A percentile compares a stretch with the other conserved stretches of the same genome.
Conservation (phyloP, 2,888 invertebrate species). For the Barypeithes pellucidus region DNA sequence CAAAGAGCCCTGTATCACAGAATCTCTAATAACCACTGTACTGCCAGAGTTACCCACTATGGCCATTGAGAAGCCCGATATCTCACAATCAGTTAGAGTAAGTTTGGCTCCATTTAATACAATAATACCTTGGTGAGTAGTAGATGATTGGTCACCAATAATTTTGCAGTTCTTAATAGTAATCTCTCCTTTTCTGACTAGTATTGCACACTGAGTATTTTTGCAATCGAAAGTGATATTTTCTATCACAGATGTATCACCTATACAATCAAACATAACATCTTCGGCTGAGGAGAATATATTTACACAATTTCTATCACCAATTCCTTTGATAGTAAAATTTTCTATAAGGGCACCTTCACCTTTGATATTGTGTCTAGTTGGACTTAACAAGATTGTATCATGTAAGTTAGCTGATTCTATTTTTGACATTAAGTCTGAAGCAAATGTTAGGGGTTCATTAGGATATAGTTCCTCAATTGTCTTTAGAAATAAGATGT, state of each 20-base stretch:
- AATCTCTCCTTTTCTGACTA: slow-evolving; percentile 69
- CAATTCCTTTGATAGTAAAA: slow-evolving; percentile 66
- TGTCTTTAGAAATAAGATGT: slow-evolving; percentile 70
- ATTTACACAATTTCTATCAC: slow-evolving; percentile 58
- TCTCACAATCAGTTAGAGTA: slow-evolving; percentile 70
- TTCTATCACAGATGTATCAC: slow-evolving; percentile 72
- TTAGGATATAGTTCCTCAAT: slow-evolving; percentile 68
- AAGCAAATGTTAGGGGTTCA: slow-evolving; percentile 69
- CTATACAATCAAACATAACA: slow-evolving; percentile 73
- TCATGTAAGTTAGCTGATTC: slow-evolving; percentile 70
- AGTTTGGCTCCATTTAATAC: slow-evolving; percentile 69
- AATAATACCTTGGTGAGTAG: slow-evolving; percentile 67
- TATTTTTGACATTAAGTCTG: slow-evolving; percentile 63
- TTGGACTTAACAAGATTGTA: slow-evolving; percentile 72
- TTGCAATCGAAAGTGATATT: slow-evolving; percentile 74
- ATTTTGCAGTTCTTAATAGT: slow-evolving; percentile 73
- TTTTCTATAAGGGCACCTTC: slow-evolving; percentile 73
- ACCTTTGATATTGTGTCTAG: slow-evolving; percentile 71
- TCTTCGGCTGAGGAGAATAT: slow-evolving; percentile 71
- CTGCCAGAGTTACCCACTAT: slow-evolving; percentile 70
- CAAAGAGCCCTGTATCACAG: slow-evolving; percentile 64
- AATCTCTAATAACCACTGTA: slow-evolving; percentile 66
- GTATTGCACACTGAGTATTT: slow-evolving; percentile 71
- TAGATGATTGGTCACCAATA: slow-evolving; percentile 71
- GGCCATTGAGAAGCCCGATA: slow-evolving; percentile 73